These are phyloP conservation scores for Trichogramma evanescens DNA, from an alignment of 2,888 invertebrate species.

Conservation along the genomic window DNA sequence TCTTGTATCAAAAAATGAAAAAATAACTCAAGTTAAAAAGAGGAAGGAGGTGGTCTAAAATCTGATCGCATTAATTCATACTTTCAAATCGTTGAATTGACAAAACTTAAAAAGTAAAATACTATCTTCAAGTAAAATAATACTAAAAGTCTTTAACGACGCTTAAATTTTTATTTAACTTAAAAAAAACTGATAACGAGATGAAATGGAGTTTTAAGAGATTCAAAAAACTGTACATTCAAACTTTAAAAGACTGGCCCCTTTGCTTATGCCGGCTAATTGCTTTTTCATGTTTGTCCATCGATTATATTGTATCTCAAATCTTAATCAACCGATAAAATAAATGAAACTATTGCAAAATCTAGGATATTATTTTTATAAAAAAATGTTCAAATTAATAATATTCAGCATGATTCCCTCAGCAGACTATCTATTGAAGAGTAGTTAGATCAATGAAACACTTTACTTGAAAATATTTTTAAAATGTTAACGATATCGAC, in stretches of 20 bases:
- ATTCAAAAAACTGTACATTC: slow-evolving; percentile 42
- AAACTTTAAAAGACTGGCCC: slow-evolving; percentile 42
- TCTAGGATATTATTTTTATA: too few relatives aligned
- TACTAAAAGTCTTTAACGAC: slow-evolving; percentile 22
- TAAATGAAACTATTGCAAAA: too few relatives aligned
- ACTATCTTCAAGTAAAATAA: slow-evolving; percentile 23
- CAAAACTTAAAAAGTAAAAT: slow-evolving; percentile 20
- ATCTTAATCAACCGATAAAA: too few relatives aligned
- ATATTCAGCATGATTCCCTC: too few relatives aligned
- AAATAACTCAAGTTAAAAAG: slow-evolving; percentile 10
- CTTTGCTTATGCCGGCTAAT: slow-evolving; percentile 46
- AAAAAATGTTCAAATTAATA: too few relatives aligned
- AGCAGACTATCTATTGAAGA: too few relatives aligned
- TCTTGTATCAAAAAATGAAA: slow-evolving; percentile 11
- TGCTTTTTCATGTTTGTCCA: slow-evolving; percentile 14
- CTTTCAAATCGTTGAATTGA: slow-evolving; percentile 7
- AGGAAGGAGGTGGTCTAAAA: slow-evolving; percentile 17
- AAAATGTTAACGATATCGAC: slow-evolving; percentile 26
- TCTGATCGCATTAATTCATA: slow-evolving; percentile 4
- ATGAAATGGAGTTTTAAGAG: slow-evolving; percentile 26
- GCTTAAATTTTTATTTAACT: slow-evolving; percentile 2
- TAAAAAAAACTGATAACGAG: slow-evolving; percentile 6
- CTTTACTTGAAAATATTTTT: too few relatives aligned
- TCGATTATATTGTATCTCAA: too few relatives aligned
- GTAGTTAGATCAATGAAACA: too few relatives aligned